These are phyloP conservation scores for Anastrepha obliqua DNA, from an alignment of 1,140 invertebrate genomes.

Conservation along the genomic window DNA sequence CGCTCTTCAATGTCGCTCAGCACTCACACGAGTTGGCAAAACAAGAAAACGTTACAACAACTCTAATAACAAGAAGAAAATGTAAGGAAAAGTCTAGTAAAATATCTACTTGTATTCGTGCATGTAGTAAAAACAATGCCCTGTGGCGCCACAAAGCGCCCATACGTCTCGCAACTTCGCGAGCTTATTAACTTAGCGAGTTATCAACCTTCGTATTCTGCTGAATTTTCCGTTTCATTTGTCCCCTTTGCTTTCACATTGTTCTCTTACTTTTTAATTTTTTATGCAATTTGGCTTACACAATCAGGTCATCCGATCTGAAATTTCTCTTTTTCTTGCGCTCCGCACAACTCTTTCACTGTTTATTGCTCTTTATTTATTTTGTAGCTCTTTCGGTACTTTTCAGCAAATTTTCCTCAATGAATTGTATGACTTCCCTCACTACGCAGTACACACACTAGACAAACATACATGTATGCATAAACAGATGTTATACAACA, in stretches of 20 bases:
- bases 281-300: background rate
- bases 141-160: slow-evolving; percentile 11
- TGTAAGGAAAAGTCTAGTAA: no score
- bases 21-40: background rate
- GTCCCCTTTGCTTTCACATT: no score
- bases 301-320: background rate
- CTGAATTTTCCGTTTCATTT: background rate
- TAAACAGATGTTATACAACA: background rate
- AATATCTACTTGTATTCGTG: background rate
- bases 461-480: background rate
- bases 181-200: slow-evolving; percentile 16
- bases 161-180: background rate
- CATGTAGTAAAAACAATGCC: background rate
- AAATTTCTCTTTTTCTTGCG: background rate
- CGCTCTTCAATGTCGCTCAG: slow-evolving; percentile 32
- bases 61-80: background rate
- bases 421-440: background rate
- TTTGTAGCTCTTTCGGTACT: background rate
- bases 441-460: background rate
- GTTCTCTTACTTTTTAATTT: no score
- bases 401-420: slow-evolving; percentile 37
- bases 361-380: background rate
- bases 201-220: background rate
- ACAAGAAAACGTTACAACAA: background rate
- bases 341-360: background rate